Evolutionary conservation across 2,797 vertebrate genomes (phyloP).

Genomic region (Chloroceryle inda): DNA sequence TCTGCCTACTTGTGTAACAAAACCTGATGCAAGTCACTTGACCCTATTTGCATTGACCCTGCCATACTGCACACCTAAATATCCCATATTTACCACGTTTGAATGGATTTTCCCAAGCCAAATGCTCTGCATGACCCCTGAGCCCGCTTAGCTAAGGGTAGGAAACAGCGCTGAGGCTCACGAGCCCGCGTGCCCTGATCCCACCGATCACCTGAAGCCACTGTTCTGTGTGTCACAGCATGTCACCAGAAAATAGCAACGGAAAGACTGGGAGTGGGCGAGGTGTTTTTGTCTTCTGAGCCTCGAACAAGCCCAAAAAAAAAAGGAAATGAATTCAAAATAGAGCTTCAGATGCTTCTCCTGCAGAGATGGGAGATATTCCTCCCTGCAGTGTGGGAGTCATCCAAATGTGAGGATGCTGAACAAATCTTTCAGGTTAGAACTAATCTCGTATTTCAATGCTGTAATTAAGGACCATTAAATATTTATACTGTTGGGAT

Average conservation of each 20-base stretch:
- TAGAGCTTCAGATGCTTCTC: slow-evolving; percentile 24
- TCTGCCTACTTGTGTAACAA: background rate
- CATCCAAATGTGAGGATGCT: background rate
- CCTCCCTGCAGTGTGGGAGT: background rate
- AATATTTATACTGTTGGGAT: slow-evolving; percentile 64
- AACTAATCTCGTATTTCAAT: slow-evolving; percentile 9
- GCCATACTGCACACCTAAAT: background rate
- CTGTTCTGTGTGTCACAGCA: slow-evolving; percentile 15
- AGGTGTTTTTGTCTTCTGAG: slow-evolving; percentile 53
- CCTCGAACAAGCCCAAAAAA: background rate
- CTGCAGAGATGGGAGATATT: background rate
- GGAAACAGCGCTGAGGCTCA: slow-evolving; percentile 1
- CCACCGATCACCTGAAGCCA: slow-evolving; percentile 41
- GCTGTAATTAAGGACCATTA: slow-evolving; percentile 48
- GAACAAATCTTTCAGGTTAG: background rate
- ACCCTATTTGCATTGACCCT: background rate
- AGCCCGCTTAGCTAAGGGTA: background rate
- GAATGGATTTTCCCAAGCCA: background rate
- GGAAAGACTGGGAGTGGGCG: slow-evolving; percentile 22
- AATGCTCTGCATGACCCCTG: background rate
- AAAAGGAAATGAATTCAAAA: slow-evolving; percentile 45
- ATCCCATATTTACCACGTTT: background rate
- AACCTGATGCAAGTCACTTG: background rate
- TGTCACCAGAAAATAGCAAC: slow-evolving; percentile 22
- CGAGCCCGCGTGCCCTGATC: background rate